Percentiles rank a stretch among this genome's conserved stretches.
These are phyloP conservation scores for Hyles vespertilio DNA, from an alignment of 1,140 invertebrate genomes.

Conservation along the genomic window DNA sequence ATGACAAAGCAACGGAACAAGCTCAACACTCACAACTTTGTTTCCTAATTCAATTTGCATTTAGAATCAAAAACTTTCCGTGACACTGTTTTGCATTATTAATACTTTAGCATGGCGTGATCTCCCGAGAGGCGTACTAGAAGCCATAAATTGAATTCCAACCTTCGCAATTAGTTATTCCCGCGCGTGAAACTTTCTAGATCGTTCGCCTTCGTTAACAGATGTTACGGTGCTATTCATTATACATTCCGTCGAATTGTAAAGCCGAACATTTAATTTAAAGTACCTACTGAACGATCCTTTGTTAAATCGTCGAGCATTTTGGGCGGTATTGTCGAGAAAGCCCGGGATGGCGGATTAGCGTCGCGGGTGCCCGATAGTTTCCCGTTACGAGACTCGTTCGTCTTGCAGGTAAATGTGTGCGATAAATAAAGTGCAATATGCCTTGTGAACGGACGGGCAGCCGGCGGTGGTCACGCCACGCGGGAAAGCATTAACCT, in stretches of 20 bases:
- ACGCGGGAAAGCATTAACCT: conserved; percentile 21
- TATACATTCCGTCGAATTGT: conserved; percentile 75
- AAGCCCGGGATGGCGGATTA: conserved; percentile 44
- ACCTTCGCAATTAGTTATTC: conserved; percentile 75
- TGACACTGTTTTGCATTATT: conserved; percentile 76
- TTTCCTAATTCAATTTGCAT: conserved; percentile 74
- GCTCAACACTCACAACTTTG: conserved; percentile 59
- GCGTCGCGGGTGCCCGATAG: conserved; percentile 41
- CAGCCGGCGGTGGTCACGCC: conserved; percentile 9
- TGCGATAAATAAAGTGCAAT: conserved; percentile 52
- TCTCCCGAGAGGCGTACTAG: conserved; percentile 69
- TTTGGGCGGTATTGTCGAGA: conserved; percentile 57
- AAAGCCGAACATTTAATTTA: conserved; percentile 75
- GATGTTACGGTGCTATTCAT: conserved; percentile 75
- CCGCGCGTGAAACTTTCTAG: conserved; percentile 75
- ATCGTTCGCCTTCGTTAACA: conserved; percentile 76
- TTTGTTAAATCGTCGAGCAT: conserved; percentile 66
- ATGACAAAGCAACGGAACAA: conserved; percentile 46
- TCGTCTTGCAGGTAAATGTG: conserved; percentile 34
- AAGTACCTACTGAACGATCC: conserved; percentile 67
- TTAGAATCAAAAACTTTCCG: conserved; percentile 72
- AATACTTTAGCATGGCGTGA: conserved; percentile 71
- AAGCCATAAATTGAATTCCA: conserved; percentile 75
- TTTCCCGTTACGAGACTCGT: conserved; percentile 39
- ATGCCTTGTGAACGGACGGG: conserved; percentile 20